Percentiles rank a stretch among this genome's conserved stretches.
Conservation (phyloP, 1,140 invertebrate species). For the Ectropis grisescens region DNA sequence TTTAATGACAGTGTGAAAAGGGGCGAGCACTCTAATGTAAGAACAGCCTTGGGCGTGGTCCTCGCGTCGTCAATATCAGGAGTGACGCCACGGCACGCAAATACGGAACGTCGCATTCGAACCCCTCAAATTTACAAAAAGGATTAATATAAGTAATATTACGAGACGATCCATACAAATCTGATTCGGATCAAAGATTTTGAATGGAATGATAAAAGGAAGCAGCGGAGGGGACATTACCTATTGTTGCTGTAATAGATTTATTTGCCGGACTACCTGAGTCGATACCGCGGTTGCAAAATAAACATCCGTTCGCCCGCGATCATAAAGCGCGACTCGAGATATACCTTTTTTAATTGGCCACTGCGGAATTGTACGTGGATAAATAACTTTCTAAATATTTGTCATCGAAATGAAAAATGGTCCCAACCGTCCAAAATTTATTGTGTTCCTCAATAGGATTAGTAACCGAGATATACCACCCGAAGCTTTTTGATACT, state of each 20-base stretch:
- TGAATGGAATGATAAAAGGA: no score
- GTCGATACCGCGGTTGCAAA: conserved; percentile 41
- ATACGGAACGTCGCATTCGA: conserved; percentile 48
- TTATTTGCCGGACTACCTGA: conserved; percentile 55
- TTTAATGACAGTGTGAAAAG: conserved; percentile 44
- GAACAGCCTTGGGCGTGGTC: conserved; percentile 33
- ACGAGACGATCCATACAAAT: no score
- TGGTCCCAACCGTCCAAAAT: conserved; percentile 33
- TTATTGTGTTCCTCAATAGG: conserved; percentile 49
- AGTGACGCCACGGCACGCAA: conserved; percentile 23
- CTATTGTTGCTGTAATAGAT: conserved; percentile 48
- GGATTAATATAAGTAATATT: no score
- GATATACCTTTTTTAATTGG: conserved; percentile 39
- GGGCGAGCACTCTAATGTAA: conserved; percentile 12
- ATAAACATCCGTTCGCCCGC: conserved; percentile 49
- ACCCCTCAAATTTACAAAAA: no score
- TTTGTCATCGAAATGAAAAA: conserved; percentile 64
- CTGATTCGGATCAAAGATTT: no score
- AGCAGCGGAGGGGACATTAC: conserved; percentile 11
- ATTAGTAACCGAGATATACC: conserved; percentile 58
- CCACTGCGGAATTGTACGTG: conserved; percentile 35
- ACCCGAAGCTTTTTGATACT: conserved; percentile 37
- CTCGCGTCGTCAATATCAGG: conserved; percentile 23
- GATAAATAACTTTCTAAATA: conserved; percentile 67
- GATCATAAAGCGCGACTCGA: conserved; percentile 34